These are phyloP conservation scores for Nephrotoma appendiculata DNA, from an alignment of 2,888 invertebrate species.

Conservation along the genomic window DNA sequence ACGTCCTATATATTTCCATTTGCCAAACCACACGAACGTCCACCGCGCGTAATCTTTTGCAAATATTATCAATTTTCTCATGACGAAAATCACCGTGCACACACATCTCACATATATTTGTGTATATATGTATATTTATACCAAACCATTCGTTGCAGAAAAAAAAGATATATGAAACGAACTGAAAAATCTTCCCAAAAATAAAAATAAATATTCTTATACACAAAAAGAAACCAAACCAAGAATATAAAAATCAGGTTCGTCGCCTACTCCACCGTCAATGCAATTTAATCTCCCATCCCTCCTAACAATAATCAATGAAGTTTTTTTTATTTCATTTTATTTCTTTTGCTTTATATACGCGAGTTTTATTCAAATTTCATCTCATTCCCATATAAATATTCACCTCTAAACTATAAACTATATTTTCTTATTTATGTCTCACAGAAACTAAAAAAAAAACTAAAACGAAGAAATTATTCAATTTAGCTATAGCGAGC, in stretches of 20 bases:
- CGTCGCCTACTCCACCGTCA: not conserved
- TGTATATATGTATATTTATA: not conserved
- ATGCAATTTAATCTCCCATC: not conserved
- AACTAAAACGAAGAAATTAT: not conserved
- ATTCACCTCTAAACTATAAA: not conserved
- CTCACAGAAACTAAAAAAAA: not conserved
- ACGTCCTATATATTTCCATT: not conserved
- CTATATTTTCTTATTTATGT: not conserved
- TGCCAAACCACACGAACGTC: not conserved
- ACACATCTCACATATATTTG: not conserved
- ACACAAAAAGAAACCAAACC: not conserved
- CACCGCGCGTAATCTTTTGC: not conserved
- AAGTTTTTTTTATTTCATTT: not conserved
- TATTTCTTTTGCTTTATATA: not conserved
- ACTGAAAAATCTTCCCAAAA: not conserved
- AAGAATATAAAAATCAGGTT: not conserved
- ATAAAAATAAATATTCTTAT: not conserved
- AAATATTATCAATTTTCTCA: not conserved
- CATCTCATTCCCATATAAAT: not conserved
- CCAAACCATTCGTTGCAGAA: not conserved
- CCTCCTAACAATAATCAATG: not conserved
- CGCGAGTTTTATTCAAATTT: not conserved
- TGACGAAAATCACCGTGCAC: not conserved
- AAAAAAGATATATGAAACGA: not conserved
- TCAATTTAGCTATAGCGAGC: not conserved